A percentile compares a stretch with the other conserved stretches of the same genome.
phyloP scores from a whole-genome alignment of 2,113 vertebrate genomes.

The Laterallus jamaicensis region DNA sequence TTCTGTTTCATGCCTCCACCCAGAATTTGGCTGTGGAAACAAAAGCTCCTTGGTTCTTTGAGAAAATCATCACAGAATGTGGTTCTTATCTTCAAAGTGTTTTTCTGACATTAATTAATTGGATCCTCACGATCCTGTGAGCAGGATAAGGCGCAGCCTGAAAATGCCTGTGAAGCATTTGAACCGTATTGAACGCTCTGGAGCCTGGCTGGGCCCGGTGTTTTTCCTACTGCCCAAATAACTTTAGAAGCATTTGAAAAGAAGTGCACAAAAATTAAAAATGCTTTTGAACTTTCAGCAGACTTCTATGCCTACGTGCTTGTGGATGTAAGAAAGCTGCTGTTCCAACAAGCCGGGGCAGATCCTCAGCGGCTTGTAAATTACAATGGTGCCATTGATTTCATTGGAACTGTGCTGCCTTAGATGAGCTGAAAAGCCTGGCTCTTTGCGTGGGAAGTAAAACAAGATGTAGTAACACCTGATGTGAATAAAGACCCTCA shows the following conservation, averaged over 20 bases:
- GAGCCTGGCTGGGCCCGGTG: neutral
- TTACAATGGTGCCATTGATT: slow-evolving; percentile 41
- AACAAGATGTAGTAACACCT: neutral
- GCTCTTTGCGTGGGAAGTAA: neutral
- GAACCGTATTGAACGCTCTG: neutral
- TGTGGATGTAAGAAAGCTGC: slow-evolving; percentile 3
- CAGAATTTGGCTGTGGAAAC: slow-evolving; percentile 30
- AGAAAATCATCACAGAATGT: slow-evolving; percentile 8
- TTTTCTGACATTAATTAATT: slow-evolving; percentile 61
- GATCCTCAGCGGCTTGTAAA: neutral
- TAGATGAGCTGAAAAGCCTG: neutral
- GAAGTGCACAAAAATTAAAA: slow-evolving; percentile 32
- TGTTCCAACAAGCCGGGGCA: neutral
- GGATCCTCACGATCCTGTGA: slow-evolving; percentile 2
- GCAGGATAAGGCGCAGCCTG: slow-evolving; percentile 23
- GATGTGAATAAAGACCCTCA: neutral
- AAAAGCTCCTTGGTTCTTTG: slow-evolving; percentile 46
- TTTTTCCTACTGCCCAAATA: neutral
- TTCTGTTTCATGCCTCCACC: slow-evolving; percentile 2
- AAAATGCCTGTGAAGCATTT: neutral
- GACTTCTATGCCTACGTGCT: neutral
- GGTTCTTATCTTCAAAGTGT: slow-evolving; percentile 50
- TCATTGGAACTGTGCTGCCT: neutral
- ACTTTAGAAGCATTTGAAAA: slow-evolving; percentile 13
- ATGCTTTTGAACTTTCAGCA: slow-evolving; percentile 1